Percentiles rank a stretch among this genome's conserved stretches.
Conservation (phyloP, 2,113 vertebrate genomes). For the Copsychus sechellarum region DNA sequence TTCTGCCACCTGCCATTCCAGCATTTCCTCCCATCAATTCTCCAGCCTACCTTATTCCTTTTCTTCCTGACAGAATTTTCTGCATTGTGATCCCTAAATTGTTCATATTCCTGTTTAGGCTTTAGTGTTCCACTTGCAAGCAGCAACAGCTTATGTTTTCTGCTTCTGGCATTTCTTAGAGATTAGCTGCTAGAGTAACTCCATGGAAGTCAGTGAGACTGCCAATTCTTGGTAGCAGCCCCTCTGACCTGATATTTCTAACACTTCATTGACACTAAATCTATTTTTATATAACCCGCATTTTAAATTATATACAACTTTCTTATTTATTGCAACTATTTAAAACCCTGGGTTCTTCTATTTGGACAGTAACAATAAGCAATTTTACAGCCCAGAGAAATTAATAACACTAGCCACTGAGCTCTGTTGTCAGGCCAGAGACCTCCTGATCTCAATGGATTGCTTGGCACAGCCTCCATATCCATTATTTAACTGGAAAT, state of each 20-base stretch:
- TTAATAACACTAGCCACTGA: not conserved
- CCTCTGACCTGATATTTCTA: not conserved
- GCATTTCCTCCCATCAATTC: not conserved
- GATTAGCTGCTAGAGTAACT: not conserved
- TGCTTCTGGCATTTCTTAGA: not conserved
- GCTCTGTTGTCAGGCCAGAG: not conserved
- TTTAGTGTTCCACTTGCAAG: not conserved
- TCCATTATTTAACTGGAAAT: conserved; percentile 12
- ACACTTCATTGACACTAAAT: not conserved
- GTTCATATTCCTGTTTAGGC: not conserved
- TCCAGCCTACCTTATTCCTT: not conserved
- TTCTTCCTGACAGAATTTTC: not conserved
- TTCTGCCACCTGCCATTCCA: not conserved
- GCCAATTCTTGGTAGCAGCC: not conserved
- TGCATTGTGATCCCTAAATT: not conserved
- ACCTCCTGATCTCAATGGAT: not conserved
- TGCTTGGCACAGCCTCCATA: not conserved
- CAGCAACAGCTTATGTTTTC: not conserved
- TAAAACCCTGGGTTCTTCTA: not conserved
- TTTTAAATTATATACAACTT: not conserved
- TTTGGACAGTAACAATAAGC: not conserved
- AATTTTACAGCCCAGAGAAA: conserved; percentile 17
- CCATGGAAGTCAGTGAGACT: not conserved
- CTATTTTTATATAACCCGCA: not conserved
- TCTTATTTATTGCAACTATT: conserved; percentile 14